A percentile compares a stretch with the other conserved stretches of the same genome.
Evolutionary conservation across 2,797 vertebrate species (phyloP).

Genomic region (Sus cebifrons): DNA sequence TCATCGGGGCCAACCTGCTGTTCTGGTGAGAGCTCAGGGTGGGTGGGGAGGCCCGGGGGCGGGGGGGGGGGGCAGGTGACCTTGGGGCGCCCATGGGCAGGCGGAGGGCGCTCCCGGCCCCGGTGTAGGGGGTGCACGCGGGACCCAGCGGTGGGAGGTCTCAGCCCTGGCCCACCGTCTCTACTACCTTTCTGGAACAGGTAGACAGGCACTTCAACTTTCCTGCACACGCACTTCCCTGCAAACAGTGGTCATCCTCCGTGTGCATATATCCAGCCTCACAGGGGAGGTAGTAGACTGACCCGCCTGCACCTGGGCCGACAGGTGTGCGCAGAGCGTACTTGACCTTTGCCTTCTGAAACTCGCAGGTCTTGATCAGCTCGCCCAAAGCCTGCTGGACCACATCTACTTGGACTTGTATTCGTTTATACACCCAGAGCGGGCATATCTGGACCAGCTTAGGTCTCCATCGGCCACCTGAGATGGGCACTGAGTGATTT

Average conservation of each 20-base stretch:
- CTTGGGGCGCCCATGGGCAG: constrained; percentile 8
- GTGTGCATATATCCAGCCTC: not conserved
- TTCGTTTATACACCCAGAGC: not conserved
- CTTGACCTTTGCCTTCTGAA: not conserved
- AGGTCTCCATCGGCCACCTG: not conserved
- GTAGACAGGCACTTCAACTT: constrained; percentile 12
- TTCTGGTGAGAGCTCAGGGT: constrained; percentile 93
- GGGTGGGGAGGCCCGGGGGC: not conserved
- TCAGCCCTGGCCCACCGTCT: not conserved
- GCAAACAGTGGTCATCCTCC: not conserved
- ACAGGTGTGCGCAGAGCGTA: constrained; percentile 20
- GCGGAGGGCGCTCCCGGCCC: not conserved
- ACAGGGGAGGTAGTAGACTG: not conserved
- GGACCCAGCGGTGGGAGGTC: not conserved
- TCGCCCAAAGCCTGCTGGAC: not conserved
- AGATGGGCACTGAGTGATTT: constrained; percentile 10
- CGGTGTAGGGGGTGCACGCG: not conserved
- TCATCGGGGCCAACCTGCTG: constrained; percentile 93
- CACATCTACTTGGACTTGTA: not conserved
- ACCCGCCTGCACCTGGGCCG: not conserved
- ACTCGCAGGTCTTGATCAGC: constrained; percentile 15
- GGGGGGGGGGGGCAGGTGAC: constrained; percentile 26
- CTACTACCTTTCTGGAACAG: not conserved
- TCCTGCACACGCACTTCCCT: not conserved
- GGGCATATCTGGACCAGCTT: not conserved